phyloP scores from a whole-genome alignment of 2,888 invertebrate genomes.

The Hyposoter didymator region DNA sequence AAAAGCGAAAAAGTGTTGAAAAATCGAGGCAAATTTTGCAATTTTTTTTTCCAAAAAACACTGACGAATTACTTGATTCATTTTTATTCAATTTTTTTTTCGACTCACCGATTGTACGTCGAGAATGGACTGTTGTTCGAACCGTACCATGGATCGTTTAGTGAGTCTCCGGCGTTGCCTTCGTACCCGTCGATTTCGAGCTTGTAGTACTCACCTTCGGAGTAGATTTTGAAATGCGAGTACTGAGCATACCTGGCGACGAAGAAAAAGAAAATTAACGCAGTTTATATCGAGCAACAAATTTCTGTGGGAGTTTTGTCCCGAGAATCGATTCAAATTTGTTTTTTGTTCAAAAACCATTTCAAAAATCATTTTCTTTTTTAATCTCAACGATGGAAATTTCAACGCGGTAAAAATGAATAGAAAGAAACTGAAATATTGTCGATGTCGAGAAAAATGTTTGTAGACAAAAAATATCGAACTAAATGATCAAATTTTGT shows the following conservation, averaged over 20 bases:
- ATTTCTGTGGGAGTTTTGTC: background rate
- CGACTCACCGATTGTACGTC: slow-evolving; percentile 92
- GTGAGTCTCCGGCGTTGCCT: slow-evolving; percentile 95
- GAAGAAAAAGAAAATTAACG: slow-evolving; percentile 48
- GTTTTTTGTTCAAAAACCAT: too few species aligned
- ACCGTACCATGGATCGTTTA: slow-evolving; percentile 97
- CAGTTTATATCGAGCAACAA: background rate
- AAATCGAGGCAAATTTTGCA: background rate
- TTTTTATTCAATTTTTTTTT: too few species aligned
- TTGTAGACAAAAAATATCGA: background rate
- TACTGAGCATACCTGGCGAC: slow-evolving; percentile 92
- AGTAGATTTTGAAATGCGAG: slow-evolving; percentile 96
- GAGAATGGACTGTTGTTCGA: slow-evolving; percentile 97
- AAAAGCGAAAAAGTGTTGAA: background rate
- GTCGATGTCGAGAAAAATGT: background rate
- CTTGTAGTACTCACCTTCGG: slow-evolving; percentile 96
- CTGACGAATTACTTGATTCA: too few species aligned
- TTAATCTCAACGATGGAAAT: background rate
- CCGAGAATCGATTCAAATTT: too few species aligned
- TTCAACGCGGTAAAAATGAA: background rate
- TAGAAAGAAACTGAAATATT: background rate
- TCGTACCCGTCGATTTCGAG: slow-evolving; percentile 96
- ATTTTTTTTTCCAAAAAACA: too few species aligned
- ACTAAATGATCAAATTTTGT: background rate
- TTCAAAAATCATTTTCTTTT: too few species aligned